These are phyloP conservation scores for Kradibia gibbosae DNA, from an alignment of 1,140 invertebrate species.

Conservation along the genomic window DNA sequence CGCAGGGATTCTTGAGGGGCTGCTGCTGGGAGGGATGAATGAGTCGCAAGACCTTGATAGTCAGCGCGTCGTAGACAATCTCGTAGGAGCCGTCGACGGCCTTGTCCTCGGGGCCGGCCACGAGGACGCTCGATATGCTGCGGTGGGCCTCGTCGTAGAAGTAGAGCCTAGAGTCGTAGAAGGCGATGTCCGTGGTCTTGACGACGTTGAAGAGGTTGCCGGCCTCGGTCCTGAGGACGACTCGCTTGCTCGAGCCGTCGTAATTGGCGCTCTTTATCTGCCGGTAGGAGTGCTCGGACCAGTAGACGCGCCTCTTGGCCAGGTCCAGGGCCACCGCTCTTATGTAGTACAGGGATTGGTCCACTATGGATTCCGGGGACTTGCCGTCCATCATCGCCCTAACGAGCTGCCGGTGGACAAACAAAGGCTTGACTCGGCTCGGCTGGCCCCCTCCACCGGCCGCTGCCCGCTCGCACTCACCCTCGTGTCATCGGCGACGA, in stretches of 20 bases:
- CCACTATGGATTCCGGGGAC: background rate
- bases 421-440: background rate
- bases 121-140: background rate
- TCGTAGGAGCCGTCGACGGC: background rate
- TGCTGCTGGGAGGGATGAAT: background rate
- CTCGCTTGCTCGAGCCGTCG: background rate
- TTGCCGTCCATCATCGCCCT: conserved; percentile 32
- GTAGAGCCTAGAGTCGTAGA: background rate
- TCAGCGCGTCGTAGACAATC: background rate
- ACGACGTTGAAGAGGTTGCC: background rate
- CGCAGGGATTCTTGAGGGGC: background rate
- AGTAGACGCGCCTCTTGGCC: conserved; percentile 14
- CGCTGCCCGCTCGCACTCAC: background rate
- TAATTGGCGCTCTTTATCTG: conserved; percentile 31
- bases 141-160: conserved; percentile 21
- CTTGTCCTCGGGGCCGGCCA: background rate
- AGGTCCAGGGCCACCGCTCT: conserved; percentile 3
- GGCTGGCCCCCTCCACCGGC: background rate
- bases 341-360: background rate
- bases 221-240: conserved; percentile 11
- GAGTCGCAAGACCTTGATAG: background rate
- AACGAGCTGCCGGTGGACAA: background rate
- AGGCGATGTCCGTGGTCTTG: background rate
- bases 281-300: conserved; percentile 16
- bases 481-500: conserved; percentile 38